Evolutionary conservation across 2,888 invertebrate species (phyloP).

Genomic region (Ornithoptera alexandrae): DNA sequence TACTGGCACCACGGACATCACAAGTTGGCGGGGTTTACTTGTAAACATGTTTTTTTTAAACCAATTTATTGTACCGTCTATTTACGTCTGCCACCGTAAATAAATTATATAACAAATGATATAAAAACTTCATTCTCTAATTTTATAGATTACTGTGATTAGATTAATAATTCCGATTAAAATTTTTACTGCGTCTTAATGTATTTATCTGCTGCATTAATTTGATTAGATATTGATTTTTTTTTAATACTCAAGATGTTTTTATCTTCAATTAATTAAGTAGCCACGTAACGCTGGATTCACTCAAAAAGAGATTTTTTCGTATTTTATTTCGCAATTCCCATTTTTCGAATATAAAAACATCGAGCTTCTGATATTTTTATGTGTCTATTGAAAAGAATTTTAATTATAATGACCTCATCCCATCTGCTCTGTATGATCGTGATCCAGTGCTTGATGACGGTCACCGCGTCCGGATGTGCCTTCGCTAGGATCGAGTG

Average conservation of each 20-base stretch:
- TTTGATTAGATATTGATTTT: constrained; percentile 3
- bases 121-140: too few relatives aligned
- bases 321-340: too few relatives aligned
- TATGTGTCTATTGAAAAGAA: too few relatives aligned
- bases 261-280: too few relatives aligned
- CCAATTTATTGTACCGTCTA: too few relatives aligned
- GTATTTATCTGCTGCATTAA: constrained; percentile 8
- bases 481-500: constrained; percentile 93
- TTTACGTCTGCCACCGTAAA: too few relatives aligned
- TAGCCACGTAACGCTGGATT: too few relatives aligned
- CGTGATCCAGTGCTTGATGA: constrained; percentile 99
- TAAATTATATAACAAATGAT: too few relatives aligned
- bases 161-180: constrained; percentile 12
- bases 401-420: constrained; percentile 79
- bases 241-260: too few relatives aligned
- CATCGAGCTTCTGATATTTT: too few relatives aligned
- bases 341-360: too few relatives aligned
- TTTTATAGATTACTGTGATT: constrained; percentile 3
- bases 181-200: background rate
- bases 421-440: constrained; percentile 98
- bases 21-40: constrained; percentile 43
- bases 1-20: constrained; percentile 57
- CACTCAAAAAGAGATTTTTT: too few relatives aligned
- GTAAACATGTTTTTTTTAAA: constrained; percentile 8
- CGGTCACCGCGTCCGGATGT: constrained; percentile 98